phyloP scores from a whole-genome alignment of 2,113 vertebrate genomes.

The Peucedramus taeniatus region DNA sequence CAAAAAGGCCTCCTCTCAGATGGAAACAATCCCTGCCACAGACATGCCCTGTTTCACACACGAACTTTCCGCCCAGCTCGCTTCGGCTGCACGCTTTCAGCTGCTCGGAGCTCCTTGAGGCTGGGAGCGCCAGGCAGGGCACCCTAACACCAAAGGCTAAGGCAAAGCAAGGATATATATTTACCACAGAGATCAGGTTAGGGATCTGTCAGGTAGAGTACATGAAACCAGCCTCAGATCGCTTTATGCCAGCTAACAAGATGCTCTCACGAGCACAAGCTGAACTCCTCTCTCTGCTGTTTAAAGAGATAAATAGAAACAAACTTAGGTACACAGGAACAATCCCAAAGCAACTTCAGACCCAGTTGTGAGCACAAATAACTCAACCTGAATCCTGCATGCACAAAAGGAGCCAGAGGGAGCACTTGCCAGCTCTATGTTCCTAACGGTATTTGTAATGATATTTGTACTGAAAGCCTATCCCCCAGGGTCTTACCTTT shows the following conservation, averaged over 20 bases:
- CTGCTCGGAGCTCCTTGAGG: rapidly evolving
- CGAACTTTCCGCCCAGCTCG: rapidly evolving
- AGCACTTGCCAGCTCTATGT: not conserved
- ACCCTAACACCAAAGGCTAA: not conserved
- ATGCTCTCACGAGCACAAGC: not conserved
- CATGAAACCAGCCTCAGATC: not conserved
- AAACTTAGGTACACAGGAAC: not conserved
- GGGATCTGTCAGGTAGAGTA: not conserved
- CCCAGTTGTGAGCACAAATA: not conserved
- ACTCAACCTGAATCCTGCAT: not conserved
- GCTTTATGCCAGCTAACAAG: not conserved
- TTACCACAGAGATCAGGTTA: not conserved
- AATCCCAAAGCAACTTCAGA: not conserved
- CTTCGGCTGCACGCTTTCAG: not conserved
- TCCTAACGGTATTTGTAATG: not conserved
- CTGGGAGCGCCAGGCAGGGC: not conserved
- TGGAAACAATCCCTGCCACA: not conserved
- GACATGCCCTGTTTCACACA: rapidly evolving
- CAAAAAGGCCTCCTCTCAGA: not conserved
- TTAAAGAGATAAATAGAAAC: not conserved
- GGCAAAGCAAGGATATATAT: rapidly evolving
- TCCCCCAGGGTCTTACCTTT: not conserved
- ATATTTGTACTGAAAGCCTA: not conserved
- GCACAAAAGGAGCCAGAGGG: not conserved
- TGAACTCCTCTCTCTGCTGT: not conserved